Evolutionary conservation across 2,797 vertebrate genomes (phyloP), one percentile per base, ranked within the genome.

Genomic region (Oryzias sinensis): DNA sequence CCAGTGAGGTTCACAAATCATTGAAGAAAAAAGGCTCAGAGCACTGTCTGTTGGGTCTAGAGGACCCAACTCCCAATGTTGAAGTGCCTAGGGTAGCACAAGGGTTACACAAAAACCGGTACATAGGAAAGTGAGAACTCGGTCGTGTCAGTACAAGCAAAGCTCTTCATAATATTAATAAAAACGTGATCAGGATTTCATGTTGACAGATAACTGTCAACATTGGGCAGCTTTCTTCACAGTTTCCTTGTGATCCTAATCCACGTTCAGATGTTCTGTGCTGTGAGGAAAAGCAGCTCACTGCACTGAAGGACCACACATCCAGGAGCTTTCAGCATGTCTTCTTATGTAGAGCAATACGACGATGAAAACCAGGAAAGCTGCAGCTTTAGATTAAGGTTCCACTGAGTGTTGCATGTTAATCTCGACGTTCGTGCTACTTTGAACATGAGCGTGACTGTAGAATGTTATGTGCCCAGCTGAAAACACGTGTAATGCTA

Each of bases 311-410:
- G 45, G 52, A 22, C 64, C 63, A 49, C 51, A 68, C 33, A 59
- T 41, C 16, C 66, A 25, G 47, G 51, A 62, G 67, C 56, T 33
- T 56, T 66, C 54, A 55, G 65, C 63, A 51, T 61, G 49, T 80
- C 65, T 59, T 44, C 61, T 66, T 59, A 50, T 43, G 42, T 27
- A 54, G 46, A 62, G 63, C 16, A 49, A 58, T 14, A 20, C 49
- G n/a, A 43, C 42, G 64, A 71, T 68, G 49, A 46, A 64, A 69
- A 63, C 33, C 11, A 14, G 14, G 4, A 59, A 77, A 60, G 66
- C 62, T 78, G 71, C 62, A 62, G 74, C 72, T 82, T 75, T 71
- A 74, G 77, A 79, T 86, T 70, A 83, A 77, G 20, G 59, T 71
- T 45, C 79, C 67, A 72, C 56, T 42, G 68, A 75, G 68, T 71